A percentile compares a stretch with the other conserved stretches of the same genome.
Evolutionary conservation across 2,113 vertebrate genomes (phyloP).

Genomic region (Hippocampus barbouri): DNA sequence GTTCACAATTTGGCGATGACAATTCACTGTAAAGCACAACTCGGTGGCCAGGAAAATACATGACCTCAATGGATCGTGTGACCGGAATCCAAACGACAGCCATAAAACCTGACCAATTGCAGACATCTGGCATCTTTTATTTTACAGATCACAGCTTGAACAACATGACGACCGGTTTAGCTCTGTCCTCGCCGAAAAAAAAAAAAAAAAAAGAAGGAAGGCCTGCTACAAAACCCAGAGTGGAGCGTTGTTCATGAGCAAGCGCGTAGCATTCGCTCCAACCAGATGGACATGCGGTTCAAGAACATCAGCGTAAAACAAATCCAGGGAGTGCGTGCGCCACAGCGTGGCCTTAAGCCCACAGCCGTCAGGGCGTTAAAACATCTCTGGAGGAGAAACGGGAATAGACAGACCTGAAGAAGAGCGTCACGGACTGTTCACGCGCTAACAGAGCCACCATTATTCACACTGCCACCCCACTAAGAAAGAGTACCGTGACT

Average conservation of each 20-base stretch:
- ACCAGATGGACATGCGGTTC: slow-evolving; percentile 9
- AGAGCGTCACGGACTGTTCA: background rate
- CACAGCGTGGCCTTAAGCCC: slow-evolving; percentile 2
- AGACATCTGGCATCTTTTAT: slow-evolving; percentile 11
- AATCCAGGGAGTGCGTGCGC: slow-evolving; percentile 18
- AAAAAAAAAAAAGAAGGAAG: slow-evolving; percentile 6
- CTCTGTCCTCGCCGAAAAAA: slow-evolving; percentile 25
- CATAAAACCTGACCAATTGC: slow-evolving; percentile 34
- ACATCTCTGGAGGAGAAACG: slow-evolving; percentile 4
- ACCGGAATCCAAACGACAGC: slow-evolving; percentile 20
- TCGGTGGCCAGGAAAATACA: background rate
- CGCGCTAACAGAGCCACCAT: background rate
- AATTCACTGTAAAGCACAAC: background rate
- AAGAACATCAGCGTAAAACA: slow-evolving; percentile 33
- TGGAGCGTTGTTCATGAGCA: slow-evolving; percentile 15
- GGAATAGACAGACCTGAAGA: background rate
- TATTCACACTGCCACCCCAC: background rate
- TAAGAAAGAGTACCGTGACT: background rate
- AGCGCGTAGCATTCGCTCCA: slow-evolving; percentile 14
- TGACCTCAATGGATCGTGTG: slow-evolving; percentile 10
- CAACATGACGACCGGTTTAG: slow-evolving; percentile 4
- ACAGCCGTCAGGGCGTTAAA: slow-evolving; percentile 16
- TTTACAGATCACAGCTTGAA: slow-evolving; percentile 12
- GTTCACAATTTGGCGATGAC: too few relatives aligned
- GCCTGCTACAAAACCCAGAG: slow-evolving; percentile 10